Evolutionary conservation across 2,113 vertebrate species (phyloP), one percentile per base, ranked within the genome.

Genomic region (Platycercus adscitus): DNA sequence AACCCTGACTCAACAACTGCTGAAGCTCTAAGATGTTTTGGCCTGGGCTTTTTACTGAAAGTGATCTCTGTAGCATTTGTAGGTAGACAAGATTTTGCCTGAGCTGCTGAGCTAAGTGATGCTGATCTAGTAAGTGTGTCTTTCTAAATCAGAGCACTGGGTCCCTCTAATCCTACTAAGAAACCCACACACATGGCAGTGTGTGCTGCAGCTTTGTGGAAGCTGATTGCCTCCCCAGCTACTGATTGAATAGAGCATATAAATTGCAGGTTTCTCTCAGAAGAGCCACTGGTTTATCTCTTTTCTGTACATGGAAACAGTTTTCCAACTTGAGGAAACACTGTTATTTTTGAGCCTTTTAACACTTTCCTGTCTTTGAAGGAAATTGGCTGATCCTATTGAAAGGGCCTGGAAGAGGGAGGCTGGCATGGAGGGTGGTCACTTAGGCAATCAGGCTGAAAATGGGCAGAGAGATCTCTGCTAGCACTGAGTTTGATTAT

Each of bases 111-210:
- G 17, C 31, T 66, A 53, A 44, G 46, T 41, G 63, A 46, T 56
- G 64, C 41, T 63, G 69, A 52, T 55, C 33, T 84, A n/a, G 16
- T 39, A 52, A 77, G 15, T 8, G 18, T 72, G 37, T 66, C 13
- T 77, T 55, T 66, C 47, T 72, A 19, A 88, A 61, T 15, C 3
- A n/a, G 37, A 72, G 46, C 64, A 37, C 37, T 52, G n/a, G 15
- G 18, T 52, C 47, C 25, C 20, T 43, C n/a, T 91, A 26, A 37
- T 68, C 26, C 19, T 61, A 56, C 69, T 29, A 58, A 88, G 52
- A 56, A 64, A 39, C 64, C 33, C 1, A 0, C 29, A 21, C 7
- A n/a, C 0, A 1, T 52, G 80, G 7, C 23, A 13, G 24, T 18
- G 80, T 13, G 39, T 49, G 39, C 61, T 84, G 44, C 56, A 55